A percentile compares a stretch with the other conserved stretches of the same genome.
Evolutionary conservation across 2,888 invertebrate genomes (phyloP).

Genomic region (Leucania comma): DNA sequence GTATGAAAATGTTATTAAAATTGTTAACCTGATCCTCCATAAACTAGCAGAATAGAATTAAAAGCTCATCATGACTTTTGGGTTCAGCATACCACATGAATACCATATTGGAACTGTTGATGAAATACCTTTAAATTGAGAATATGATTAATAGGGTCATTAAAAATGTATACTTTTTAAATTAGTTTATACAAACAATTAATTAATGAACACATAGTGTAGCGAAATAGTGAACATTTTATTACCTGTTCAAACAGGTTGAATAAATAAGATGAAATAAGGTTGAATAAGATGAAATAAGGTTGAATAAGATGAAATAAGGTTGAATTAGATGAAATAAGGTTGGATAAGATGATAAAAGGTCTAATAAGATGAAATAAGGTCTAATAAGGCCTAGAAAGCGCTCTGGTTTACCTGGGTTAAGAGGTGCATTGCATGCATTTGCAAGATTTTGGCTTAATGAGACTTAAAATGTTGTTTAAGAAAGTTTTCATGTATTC

Average conservation of each 20-base stretch:
- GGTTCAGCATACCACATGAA: background rate
- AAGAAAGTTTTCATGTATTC: background rate
- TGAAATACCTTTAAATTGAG: background rate
- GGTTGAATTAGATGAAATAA: too few species aligned
- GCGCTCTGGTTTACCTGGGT: too few species aligned
- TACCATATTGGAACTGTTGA: background rate
- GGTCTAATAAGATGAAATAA: too few species aligned
- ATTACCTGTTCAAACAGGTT: too few species aligned
- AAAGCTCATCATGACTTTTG: background rate
- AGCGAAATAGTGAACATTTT: too few species aligned
- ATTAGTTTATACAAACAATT: background rate
- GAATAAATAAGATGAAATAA: too few species aligned
- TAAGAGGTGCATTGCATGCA: constrained; percentile 1
- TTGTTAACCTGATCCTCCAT: background rate
- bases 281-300: too few species aligned
- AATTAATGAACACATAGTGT: background rate
- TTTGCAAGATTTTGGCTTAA: background rate
- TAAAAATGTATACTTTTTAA: background rate
- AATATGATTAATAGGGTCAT: background rate
- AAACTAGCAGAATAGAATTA: background rate
- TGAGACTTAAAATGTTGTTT: background rate
- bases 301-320: too few species aligned
- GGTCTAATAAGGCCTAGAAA: too few species aligned
- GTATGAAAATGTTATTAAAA: background rate
- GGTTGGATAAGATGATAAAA: too few species aligned